Base-by-base conservation (phyloP, 23 tunicate species). In the Halocynthia aurantium region DNA sequence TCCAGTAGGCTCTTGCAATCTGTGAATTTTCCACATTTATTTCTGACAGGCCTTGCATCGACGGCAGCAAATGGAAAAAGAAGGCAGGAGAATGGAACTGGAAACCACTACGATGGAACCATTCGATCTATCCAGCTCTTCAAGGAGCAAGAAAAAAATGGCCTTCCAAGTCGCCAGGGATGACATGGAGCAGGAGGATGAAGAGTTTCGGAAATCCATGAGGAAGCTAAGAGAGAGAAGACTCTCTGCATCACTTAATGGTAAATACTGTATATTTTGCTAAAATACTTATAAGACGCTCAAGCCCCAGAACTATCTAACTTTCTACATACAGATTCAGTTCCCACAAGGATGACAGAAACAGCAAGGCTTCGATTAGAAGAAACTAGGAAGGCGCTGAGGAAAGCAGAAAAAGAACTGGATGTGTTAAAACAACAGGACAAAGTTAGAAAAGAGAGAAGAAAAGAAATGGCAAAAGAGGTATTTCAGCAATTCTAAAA, bases 271-370 rank as follows among this genome's bases (percentile, higher is more conserved):
- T 31, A 31, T 31, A 31, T 31, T 4, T 31, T 31, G 4, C 44
- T 31, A 31, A 31, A 31, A 31, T 31, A 31, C 44, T 4, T 31
- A 31, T 31, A 31, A 31, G 44, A 31, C 44, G n/a, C n/a, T n/a
- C n/a, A n/a, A n/a, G n/a, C n/a, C n/a, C n/a, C n/a, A n/a, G n/a
- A n/a, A n/a, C n/a, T n/a, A 31, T 31, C 44, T 31, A 31, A 31
- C 44, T 31, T 31, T 19, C 5, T 6, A 17, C 7, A 8, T 76
- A 4, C 76, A 88, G 95, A 88, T 67, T 62, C 87, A 0, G 60
- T 88, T 51, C 95, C 95, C 49, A 72, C 95, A 56, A 81, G 95
- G 31, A 79, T 83, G 81, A 88, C 86, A 19, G 95, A 88, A 57
- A 64, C 95, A n/a, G 67, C 95, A 1, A 80, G 95, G 0, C 81